These are phyloP conservation scores for Cichlasoma orientale DNA, from an alignment of 2,797 vertebrate genomes.

Conservation along the genomic window DNA sequence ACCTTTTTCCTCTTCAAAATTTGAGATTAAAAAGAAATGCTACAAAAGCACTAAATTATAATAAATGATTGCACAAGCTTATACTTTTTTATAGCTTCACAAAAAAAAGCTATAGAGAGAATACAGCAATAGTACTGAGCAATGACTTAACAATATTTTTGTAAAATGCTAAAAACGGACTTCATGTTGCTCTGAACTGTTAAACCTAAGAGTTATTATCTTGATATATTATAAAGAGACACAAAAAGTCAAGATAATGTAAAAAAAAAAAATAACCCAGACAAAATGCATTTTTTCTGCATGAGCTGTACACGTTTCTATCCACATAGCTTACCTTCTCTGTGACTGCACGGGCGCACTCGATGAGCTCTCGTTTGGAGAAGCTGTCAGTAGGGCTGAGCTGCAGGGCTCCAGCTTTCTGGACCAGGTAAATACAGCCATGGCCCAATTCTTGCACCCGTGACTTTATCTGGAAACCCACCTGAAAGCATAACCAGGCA, in stretches of 20 bases:
- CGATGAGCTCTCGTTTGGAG: conserved; percentile 95
- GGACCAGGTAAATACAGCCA: conserved; percentile 96
- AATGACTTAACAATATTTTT: conserved; percentile 13
- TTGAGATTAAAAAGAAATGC: not conserved
- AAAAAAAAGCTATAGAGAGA: not conserved
- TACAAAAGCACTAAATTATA: not conserved
- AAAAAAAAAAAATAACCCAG: too few relatives aligned
- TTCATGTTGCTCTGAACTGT: conserved; percentile 10
- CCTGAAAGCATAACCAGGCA: conserved; percentile 76
- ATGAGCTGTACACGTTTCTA: not conserved
- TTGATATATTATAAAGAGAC: not conserved
- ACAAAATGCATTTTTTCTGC: too few relatives aligned
- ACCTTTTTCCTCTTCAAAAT: not conserved
- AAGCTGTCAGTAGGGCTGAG: conserved; percentile 95
- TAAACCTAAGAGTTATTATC: conserved; percentile 16
- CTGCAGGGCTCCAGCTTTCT: conserved; percentile 97
- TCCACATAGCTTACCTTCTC: conserved; percentile 90
- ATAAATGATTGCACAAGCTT: not conserved
- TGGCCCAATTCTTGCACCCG: conserved; percentile 97
- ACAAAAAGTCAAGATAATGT: not conserved
- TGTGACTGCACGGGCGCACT: conserved; percentile 92
- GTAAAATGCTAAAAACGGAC: conserved; percentile 33
- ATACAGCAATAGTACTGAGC: not conserved
- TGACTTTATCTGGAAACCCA: conserved; percentile 94
- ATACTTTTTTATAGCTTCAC: not conserved